These are phyloP conservation scores for Cepaea hortensis DNA, from an alignment of 2,888 invertebrate species.

Conservation along the genomic window DNA sequence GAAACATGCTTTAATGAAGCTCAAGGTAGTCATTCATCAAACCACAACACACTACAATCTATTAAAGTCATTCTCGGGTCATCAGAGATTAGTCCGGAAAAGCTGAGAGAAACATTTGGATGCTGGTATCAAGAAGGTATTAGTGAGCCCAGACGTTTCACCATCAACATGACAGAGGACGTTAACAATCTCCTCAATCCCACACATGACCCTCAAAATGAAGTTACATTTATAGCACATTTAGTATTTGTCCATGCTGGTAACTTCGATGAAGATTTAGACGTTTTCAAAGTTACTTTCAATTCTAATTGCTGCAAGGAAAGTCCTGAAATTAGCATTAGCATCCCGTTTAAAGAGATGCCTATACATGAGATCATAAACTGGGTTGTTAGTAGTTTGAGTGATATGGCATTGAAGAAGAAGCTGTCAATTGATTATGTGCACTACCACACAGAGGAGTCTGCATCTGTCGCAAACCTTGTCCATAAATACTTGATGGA, in stretches of 20 bases:
- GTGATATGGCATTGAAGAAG: constrained; percentile 28
- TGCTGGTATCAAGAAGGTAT: constrained; percentile 43
- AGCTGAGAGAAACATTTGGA: constrained; percentile 50
- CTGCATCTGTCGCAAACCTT: not conserved
- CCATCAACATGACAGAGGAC: constrained; percentile 51
- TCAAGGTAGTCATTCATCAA: not conserved
- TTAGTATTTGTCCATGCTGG: constrained; percentile 48
- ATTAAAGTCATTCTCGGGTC: constrained; percentile 36
- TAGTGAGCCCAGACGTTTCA: constrained; percentile 51
- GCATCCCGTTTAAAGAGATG: constrained; percentile 16
- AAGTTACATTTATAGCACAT: constrained; percentile 32
- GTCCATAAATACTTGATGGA: too few relatives aligned
- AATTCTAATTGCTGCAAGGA: constrained; percentile 42
- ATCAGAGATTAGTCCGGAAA: constrained; percentile 35
- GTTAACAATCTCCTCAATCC: constrained; percentile 20
- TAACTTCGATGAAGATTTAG: constrained; percentile 41
- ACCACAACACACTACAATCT: not conserved
- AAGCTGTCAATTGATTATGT: not conserved
- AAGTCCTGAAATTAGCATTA: not conserved
- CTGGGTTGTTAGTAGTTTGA: constrained; percentile 13
- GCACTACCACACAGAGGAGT: not conserved
- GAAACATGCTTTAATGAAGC: not conserved
- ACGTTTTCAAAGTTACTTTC: constrained; percentile 45
- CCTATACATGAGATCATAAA: constrained; percentile 43
- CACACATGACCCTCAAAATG: not conserved